Evolutionary conservation across 2,888 invertebrate species (phyloP).

Genomic region (Suillia variegata): DNA sequence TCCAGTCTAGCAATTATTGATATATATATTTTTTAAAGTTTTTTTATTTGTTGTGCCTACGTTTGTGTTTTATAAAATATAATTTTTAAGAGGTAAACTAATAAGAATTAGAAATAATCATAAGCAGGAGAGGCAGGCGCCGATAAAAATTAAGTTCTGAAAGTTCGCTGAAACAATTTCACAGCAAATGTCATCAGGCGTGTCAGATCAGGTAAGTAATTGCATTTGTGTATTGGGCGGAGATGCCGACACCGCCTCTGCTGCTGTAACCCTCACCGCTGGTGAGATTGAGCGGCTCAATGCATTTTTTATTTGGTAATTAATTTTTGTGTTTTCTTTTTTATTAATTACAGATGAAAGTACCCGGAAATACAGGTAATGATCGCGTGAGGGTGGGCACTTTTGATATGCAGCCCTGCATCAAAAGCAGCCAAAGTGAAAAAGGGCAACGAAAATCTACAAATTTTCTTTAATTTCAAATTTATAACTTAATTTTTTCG

Average conservation of each 20-base stretch:
- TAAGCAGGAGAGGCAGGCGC: slow-evolving; percentile 9
- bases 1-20: slow-evolving; percentile 31
- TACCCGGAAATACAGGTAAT: slow-evolving; percentile 55
- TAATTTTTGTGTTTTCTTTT: too few relatives aligned
- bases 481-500: too few relatives aligned
- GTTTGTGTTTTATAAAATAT: slow-evolving; percentile 42
- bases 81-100: slow-evolving; percentile 32
- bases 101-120: too few relatives aligned
- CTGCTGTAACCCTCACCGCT: too few relatives aligned
- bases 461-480: too few relatives aligned
- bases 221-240: slow-evolving; percentile 38
- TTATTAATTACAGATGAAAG: slow-evolving; percentile 47
- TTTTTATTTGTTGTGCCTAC: slow-evolving; percentile 47
- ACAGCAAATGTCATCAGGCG: slow-evolving; percentile 87
- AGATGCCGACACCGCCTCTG: too few relatives aligned
- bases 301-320: too few relatives aligned
- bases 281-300: too few relatives aligned
- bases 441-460: too few relatives aligned
- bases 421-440: too few relatives aligned
- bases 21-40: slow-evolving; percentile 38
- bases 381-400: background rate
- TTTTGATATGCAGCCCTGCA: background rate
- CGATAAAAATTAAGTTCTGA: slow-evolving; percentile 26
- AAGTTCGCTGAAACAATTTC: slow-evolving; percentile 46
- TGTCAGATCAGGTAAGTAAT: slow-evolving; percentile 90